Evolutionary conservation across 1,140 invertebrate species (phyloP).

Genomic region (Diachasmimorpha longicaudata): DNA sequence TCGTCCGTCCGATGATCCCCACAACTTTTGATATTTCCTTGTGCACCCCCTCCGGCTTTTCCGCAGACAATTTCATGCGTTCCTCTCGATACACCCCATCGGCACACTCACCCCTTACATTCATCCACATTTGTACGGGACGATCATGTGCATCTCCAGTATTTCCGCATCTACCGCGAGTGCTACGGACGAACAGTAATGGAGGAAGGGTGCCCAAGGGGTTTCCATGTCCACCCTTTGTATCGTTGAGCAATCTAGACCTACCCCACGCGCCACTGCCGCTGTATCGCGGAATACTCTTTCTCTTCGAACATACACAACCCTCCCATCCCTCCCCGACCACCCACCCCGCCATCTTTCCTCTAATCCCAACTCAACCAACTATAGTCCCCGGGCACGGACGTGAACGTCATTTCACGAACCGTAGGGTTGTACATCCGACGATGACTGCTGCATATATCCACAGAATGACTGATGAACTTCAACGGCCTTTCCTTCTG

Average conservation of each 20-base stretch:
- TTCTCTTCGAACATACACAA: neutral
- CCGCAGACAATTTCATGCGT: neutral
- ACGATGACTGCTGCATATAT: constrained; percentile 31
- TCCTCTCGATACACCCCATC: neutral
- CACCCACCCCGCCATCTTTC: neutral
- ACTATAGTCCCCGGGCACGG: neutral
- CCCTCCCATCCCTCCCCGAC: neutral
- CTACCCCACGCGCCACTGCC: constrained; percentile 31
- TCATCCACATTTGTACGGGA: neutral
- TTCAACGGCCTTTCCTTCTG: constrained; percentile 35
- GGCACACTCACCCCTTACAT: constrained; percentile 20
- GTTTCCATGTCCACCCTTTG: constrained; percentile 38
- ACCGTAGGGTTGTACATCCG: constrained; percentile 23
- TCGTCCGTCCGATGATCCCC: too few relatives aligned
- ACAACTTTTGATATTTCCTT: too few relatives aligned
- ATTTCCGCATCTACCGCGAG: constrained; percentile 24
- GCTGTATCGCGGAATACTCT: neutral
- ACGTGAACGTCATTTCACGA: constrained; percentile 33
- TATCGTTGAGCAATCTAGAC: constrained; percentile 39
- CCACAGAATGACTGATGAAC: constrained; percentile 39
- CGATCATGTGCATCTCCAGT: constrained; percentile 7
- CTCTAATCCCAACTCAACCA: neutral
- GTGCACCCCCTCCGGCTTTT: neutral
- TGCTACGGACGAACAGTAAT: constrained; percentile 15
- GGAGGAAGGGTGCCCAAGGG: constrained; percentile 33